Conservation (phyloP, 2,888 invertebrate species). For the Ceramica pisi region DNA sequence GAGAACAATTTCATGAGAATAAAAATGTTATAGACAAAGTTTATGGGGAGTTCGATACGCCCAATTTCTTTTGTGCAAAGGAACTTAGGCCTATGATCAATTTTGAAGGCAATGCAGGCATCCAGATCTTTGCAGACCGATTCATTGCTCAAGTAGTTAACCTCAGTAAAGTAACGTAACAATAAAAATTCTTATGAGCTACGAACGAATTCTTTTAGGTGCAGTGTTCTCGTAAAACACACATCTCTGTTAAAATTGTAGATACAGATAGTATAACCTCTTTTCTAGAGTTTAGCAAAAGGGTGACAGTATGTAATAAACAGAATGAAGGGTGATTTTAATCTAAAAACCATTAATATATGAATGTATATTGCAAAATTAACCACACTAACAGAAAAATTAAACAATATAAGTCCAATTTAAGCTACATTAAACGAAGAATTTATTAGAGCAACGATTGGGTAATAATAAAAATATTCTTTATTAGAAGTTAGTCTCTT, state of each 20-base stretch:
- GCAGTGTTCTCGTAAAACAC: too few relatives aligned
- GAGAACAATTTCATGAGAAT: constrained; percentile 33
- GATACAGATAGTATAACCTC: rapidly evolving
- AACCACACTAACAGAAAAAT: not conserved
- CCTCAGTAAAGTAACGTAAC: not conserved
- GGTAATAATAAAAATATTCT: too few relatives aligned
- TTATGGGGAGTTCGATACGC: constrained; percentile 32
- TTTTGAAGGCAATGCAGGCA: not conserved
- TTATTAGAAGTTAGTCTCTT: too few relatives aligned
- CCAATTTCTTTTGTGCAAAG: constrained; percentile 32
- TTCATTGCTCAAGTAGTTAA: not conserved
- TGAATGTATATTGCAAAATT: not conserved
- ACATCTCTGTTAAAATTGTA: not conserved
- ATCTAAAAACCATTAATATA: not conserved
- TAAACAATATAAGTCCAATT: not conserved
- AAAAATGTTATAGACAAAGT: constrained; percentile 45
- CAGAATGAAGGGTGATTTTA: not conserved
- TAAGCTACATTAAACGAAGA: not conserved
- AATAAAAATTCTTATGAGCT: not conserved
- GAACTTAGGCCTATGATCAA: not conserved
- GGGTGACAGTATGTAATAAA: not conserved
- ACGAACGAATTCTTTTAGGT: not conserved
- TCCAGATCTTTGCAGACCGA: not conserved
- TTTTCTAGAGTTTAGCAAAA: not conserved
- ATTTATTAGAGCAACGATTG: not conserved